Evolutionary conservation across 2,113 vertebrate genomes (phyloP), one percentile per base, ranked within the genome.

Genomic region (Merops nubicus): DNA sequence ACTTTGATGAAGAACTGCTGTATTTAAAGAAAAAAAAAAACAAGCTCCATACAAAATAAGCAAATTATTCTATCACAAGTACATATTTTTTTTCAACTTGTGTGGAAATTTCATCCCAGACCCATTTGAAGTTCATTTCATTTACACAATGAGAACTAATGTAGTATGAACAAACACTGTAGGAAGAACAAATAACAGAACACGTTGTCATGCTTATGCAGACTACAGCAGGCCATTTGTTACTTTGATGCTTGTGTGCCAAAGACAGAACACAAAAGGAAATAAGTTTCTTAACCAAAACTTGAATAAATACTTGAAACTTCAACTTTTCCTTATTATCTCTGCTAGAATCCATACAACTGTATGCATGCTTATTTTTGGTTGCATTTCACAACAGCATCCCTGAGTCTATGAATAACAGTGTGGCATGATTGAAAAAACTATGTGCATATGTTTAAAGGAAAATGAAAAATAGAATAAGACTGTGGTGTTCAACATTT

Each of bases 391-490:
- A 5, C 86, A 85, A 94, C 85, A 97, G 79, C 68, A 60, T 81
- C 69, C 47, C 43, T 84, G 83, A 93, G 92, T 53, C 64, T 57
- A 81, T 79, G 79, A 93, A 86, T 93, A 94, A 79, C 54, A 2
- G 70, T 15, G 6, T 33, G 56, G 43, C 84, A 86, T 47, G 10
- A 88, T 77, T 95, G 80, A 59, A 81, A 69, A 63, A 93, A 88
- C 57, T 67, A 86, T 67, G 59, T 88, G 72, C 85, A 91, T 93
- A 83, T 45, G 43, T 90, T 94, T 77, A 94, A 94, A 93, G 51
- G 45, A 94, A 95, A 93, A 91, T 89, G 54, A 96, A 95, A 96
- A 96, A 90, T 84, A 86, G 72, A 56, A 12, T 95, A 59, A 88
- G 78, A 45, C 72, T 29, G 14, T 34, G 12, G 38, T 84, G 34